Conservation (phyloP, 2,888 invertebrate genomes). For the Priocnemis perturbator region DNA sequence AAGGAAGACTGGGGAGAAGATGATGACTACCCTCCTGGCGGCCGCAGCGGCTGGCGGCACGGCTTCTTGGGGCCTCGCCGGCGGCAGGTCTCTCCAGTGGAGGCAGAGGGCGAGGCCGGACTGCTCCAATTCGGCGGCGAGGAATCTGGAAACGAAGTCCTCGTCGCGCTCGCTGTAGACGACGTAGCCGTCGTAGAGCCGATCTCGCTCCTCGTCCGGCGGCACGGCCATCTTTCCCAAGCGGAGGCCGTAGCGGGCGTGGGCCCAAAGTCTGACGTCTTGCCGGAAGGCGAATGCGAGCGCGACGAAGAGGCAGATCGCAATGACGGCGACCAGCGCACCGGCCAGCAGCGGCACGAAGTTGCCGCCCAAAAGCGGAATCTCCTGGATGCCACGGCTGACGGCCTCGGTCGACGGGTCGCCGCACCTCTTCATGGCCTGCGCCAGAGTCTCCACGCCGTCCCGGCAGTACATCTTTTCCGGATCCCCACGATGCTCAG, state of each 20-base stretch:
- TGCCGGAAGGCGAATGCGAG: conserved; percentile 85
- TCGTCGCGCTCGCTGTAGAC: conserved; percentile 89
- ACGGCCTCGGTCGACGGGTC: conserved; percentile 83
- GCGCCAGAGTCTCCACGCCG: conserved; percentile 77
- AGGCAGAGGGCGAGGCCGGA: conserved; percentile 82
- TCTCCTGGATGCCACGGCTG: conserved; percentile 81
- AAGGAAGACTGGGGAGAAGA: conserved; percentile 88
- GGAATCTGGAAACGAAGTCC: conserved; percentile 82
- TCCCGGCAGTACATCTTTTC: conserved; percentile 83
- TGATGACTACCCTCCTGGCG: conserved; percentile 86
- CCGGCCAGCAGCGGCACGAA: conserved; percentile 86
- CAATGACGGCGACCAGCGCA: conserved; percentile 82
- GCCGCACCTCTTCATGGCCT: conserved; percentile 79
- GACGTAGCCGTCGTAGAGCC: conserved; percentile 88
- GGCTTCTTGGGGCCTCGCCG: conserved; percentile 76
- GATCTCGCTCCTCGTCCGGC: conserved; percentile 77
- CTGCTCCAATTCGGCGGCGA: conserved; percentile 85
- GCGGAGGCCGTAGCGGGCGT: conserved; percentile 86
- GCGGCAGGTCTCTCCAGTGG: conserved; percentile 75
- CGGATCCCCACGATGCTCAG: conserved; percentile 81
- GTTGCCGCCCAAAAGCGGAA: conserved; percentile 82
- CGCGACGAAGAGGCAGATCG: conserved; percentile 82
- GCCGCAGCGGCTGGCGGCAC: conserved; percentile 80
- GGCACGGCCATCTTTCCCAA: conserved; percentile 75
- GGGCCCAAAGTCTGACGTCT: conserved; percentile 87